Conservation (phyloP, 2,888 invertebrate genomes). For the Endotricha flammealis region DNA sequence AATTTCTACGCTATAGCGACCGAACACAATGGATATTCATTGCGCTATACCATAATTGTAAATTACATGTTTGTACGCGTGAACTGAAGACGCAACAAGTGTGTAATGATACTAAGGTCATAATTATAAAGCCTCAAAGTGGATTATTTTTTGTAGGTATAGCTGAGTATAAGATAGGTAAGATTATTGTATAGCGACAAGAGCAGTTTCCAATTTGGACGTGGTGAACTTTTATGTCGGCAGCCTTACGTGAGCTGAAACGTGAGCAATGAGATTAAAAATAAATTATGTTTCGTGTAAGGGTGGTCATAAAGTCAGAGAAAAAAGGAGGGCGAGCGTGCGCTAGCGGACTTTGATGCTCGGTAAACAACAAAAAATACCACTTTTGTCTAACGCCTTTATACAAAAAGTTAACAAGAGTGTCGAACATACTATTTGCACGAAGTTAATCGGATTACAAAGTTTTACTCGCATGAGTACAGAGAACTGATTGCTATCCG, state of each 20-base stretch:
- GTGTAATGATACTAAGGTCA: no score
- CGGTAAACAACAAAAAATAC: slow-evolving; percentile 16
- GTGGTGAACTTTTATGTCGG: slow-evolving; percentile 70
- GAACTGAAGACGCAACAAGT: no score
- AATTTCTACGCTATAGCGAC: no score
- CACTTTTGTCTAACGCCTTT: slow-evolving; percentile 16
- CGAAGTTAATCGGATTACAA: slow-evolving; percentile 10
- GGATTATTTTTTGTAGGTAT: no score
- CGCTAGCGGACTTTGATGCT: slow-evolving; percentile 20
- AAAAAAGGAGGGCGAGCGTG: slow-evolving; percentile 26
- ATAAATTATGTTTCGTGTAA: slow-evolving; percentile 64
- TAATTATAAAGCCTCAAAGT: no score
- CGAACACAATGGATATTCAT: no score
- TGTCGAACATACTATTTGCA: slow-evolving; percentile 7
- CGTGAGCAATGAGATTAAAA: slow-evolving; percentile 71
- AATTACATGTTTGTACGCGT: no score
- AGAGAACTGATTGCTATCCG: slow-evolving; percentile 6
- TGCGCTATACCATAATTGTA: no score
- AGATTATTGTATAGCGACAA: slow-evolving; percentile 30
- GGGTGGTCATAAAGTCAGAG: slow-evolving; percentile 42
- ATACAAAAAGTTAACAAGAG: slow-evolving; percentile 9
- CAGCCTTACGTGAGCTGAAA: slow-evolving; percentile 71
- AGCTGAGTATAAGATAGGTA: no score
- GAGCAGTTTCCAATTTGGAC: slow-evolving; percentile 64
- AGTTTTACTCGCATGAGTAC: slow-evolving; percentile 6